phyloP scores from a whole-genome alignment of 2,113 vertebrate species.

The Tauraco erythrolophus region DNA sequence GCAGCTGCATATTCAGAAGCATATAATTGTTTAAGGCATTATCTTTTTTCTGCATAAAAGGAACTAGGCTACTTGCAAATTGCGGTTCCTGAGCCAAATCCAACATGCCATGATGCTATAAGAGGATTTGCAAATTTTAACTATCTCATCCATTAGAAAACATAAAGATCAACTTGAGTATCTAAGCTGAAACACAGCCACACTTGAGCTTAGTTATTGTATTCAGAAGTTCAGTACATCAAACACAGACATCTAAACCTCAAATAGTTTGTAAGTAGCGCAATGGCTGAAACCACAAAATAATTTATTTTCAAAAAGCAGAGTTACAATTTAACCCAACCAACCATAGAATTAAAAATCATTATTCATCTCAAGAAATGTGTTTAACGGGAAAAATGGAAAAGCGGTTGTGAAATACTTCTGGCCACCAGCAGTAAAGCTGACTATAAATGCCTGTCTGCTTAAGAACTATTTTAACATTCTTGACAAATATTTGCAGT shows the following conservation, averaged over 20 bases:
- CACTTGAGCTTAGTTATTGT: not conserved
- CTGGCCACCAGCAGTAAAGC: not conserved
- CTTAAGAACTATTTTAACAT: not conserved
- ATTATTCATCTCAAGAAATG: not conserved
- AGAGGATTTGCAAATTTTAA: slow-evolving; percentile 36
- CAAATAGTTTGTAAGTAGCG: not conserved
- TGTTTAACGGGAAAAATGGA: not conserved
- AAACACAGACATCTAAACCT: not conserved
- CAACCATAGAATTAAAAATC: not conserved
- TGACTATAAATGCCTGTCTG: not conserved
- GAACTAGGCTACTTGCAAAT: not conserved
- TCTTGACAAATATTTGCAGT: not conserved
- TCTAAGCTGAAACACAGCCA: not conserved
- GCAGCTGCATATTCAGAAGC: not conserved
- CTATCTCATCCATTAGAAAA: not conserved
- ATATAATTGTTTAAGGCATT: not conserved
- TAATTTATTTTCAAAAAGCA: not conserved
- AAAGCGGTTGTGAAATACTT: not conserved
- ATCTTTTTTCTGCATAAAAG: not conserved
- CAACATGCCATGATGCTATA: not conserved
- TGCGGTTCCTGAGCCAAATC: slow-evolving; percentile 9
- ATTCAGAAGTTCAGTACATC: not conserved
- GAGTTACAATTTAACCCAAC: not conserved
- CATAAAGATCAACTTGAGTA: not conserved
- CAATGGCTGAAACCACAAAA: not conserved